Evolutionary conservation across 2,113 vertebrate species (phyloP).

Genomic region (Barbus barbus): DNA sequence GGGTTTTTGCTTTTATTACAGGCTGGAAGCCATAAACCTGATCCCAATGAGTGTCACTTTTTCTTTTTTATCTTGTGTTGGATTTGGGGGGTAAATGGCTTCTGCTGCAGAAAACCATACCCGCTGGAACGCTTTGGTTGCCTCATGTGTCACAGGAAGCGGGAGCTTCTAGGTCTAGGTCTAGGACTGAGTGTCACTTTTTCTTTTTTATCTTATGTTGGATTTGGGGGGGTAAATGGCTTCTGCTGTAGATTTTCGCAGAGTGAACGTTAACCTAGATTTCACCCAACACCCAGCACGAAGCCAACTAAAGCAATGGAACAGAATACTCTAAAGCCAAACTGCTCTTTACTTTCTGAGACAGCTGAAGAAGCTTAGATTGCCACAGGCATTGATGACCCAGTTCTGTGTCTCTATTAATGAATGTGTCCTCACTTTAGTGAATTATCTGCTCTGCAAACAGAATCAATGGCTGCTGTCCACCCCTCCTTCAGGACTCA

Average conservation of each 20-base stretch:
- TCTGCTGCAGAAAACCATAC: neutral
- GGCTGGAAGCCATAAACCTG: neutral
- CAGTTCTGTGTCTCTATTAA: conserved; percentile 1
- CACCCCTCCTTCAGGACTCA: neutral
- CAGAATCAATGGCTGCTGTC: neutral
- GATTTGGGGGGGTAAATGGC: neutral
- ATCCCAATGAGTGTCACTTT: neutral
- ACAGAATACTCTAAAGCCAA: neutral
- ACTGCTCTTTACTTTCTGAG: conserved; percentile 16
- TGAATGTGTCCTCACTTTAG: conserved; percentile 5
- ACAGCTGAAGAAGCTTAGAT: neutral
- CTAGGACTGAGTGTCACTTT: no score
- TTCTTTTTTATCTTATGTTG: no score
- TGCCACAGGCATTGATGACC: conserved; percentile 20
- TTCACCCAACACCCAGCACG: neutral
- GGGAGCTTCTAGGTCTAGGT: no score
- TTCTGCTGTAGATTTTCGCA: neutral
- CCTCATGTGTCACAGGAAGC: no score
- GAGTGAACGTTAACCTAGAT: neutral
- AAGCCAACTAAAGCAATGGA: neutral
- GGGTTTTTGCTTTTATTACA: neutral
- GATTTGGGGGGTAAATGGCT: neutral
- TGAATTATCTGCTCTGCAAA: neutral
- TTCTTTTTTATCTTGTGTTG: neutral
- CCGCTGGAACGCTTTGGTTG: no score